Evolutionary conservation across 1,140 invertebrate genomes (phyloP).

Genomic region (Diuraphis noxia): DNA sequence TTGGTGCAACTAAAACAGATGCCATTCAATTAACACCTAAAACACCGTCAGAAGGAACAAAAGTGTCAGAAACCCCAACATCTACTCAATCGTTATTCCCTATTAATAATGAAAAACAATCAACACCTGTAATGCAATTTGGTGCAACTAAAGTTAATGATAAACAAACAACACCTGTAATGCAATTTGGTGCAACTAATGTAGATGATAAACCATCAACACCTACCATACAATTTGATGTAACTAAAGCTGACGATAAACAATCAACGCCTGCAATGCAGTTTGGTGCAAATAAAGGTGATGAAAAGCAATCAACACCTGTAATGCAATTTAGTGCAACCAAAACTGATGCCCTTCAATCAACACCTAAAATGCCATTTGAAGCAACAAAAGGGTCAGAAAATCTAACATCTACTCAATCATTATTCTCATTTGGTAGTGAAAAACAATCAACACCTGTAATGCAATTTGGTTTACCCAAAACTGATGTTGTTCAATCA

Average conservation of each 20-base stretch:
- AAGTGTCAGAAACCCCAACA: too few relatives aligned
- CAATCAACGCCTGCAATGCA: neutral
- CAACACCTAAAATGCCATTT: conserved; percentile 2
- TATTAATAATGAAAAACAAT: neutral
- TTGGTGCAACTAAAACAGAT: too few relatives aligned
- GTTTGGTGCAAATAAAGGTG: neutral
- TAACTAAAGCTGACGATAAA: neutral
- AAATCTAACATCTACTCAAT: neutral
- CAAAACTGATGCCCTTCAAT: neutral
- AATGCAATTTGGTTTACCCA: neutral
- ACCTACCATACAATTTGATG: conserved; percentile 22
- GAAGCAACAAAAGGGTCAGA: neutral
- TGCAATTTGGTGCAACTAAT: conserved; percentile 9
- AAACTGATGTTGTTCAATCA: neutral
- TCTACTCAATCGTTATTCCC: too few relatives aligned
- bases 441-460: neutral
- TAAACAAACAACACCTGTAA: neutral
- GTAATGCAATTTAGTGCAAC: neutral
- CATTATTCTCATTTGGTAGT: conserved; percentile 14
- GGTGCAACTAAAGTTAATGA: neutral
- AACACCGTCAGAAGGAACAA: too few relatives aligned
- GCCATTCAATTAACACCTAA: neutral
- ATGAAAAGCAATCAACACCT: neutral
- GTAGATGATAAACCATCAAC: neutral
- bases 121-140: neutral